Base-by-base conservation (phyloP, 2,888 invertebrate genomes). In the Temnothorax unifasciatus region DNA sequence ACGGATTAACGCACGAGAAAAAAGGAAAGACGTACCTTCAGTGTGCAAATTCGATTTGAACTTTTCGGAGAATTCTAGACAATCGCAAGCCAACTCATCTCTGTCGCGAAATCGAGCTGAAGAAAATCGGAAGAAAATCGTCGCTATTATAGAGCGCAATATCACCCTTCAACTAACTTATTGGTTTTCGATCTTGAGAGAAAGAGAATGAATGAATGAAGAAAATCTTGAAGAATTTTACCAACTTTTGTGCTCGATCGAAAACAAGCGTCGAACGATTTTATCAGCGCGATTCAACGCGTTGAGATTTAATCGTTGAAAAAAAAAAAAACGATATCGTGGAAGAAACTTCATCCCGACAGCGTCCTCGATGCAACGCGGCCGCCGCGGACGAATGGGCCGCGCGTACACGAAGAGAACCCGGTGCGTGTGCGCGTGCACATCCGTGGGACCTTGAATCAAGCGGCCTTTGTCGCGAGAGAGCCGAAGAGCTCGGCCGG, bases 401-500 rank as follows among this genome's bases (percentile, higher is more conserved):
- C 71, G 15, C 82, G 57, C 74, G 64, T 41, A 52, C 66, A 71
- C 83, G 82, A 61, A 85, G 68, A 74, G 83, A 83, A 34, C 34
- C 66, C 59, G 74, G 64, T 85, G 79, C 82, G 82, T 89, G 75
- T 79, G 85, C 87, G 81, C 87, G 84, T 86, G 79, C 54, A 82
- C 86, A 85, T 89, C 85, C 91, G 94, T 93, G 94, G 93, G 94
- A 94, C 94, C 95, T 94, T 94, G 95, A 94, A 94, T 94, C 95
- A 92, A 92, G 93, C 94, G 93, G 94, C 94, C 94, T 95, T 95
- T 94, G 94, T 94, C 94, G 94, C 94, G 94, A 92, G 69, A 68
- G 68, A 63, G 77, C 47, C 79, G 79, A 73, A 79, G 79, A 77
- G 77, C 34, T 92, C 93, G 87, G 71, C 73, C 89, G 84, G 85